Evolutionary conservation across 2,888 invertebrate species (phyloP).

Genomic region (Embidobia sp.): DNA sequence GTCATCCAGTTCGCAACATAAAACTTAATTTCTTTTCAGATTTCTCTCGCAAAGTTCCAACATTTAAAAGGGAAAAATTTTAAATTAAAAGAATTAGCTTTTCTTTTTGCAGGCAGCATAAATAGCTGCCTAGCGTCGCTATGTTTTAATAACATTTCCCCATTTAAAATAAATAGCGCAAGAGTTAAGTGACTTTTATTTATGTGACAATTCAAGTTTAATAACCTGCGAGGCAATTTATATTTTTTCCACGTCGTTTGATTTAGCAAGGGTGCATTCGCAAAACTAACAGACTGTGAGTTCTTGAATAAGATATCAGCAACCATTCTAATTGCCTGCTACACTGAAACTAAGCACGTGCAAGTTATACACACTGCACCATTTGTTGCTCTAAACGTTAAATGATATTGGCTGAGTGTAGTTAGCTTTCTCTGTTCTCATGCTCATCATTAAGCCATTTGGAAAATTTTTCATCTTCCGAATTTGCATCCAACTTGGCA

Average conservation of each 20-base stretch:
- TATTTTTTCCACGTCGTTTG: conserved; percentile 29
- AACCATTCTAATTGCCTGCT: conserved; percentile 51
- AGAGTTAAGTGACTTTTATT: too few relatives aligned
- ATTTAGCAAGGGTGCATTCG: conserved; percentile 28
- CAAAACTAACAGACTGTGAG: conserved; percentile 47
- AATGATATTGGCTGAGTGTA: conserved; percentile 40
- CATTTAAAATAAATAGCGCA: too few relatives aligned
- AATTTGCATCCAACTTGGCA: not conserved
- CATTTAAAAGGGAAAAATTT: too few relatives aligned
- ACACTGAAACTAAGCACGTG: conserved; percentile 40
- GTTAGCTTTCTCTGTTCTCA: conserved; percentile 27
- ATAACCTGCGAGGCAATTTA: not conserved
- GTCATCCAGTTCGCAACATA: too few relatives aligned
- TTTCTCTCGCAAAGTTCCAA: too few relatives aligned
- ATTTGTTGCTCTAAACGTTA: conserved; percentile 49
- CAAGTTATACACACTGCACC: conserved; percentile 38
- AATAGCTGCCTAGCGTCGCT: too few relatives aligned
- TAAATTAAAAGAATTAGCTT: too few relatives aligned
- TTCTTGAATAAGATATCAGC: conserved; percentile 55
- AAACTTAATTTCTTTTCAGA: too few relatives aligned
- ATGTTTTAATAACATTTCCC: too few relatives aligned
- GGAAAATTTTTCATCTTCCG: not conserved
- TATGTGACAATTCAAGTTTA: not conserved
- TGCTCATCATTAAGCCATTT: conserved; percentile 35
- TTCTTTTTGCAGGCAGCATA: too few relatives aligned